A percentile compares a stretch with the other conserved stretches of the same genome.
Evolutionary conservation across 2,888 invertebrate genomes (phyloP).

Genomic region (Acanthosoma haemorrhoidale): DNA sequence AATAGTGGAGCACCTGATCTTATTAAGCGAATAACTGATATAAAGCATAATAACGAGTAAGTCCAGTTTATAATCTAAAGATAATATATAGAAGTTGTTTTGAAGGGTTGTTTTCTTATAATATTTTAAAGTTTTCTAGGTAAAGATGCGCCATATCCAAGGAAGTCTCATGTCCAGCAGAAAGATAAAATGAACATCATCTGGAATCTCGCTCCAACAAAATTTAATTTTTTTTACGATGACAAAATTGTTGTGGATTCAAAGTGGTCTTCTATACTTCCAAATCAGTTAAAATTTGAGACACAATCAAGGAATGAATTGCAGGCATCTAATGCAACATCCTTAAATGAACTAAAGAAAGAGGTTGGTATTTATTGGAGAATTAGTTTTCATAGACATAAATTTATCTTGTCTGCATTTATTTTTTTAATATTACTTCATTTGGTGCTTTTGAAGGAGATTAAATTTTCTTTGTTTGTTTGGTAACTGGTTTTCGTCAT

Average conservation of each 20-base stretch:
- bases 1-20: slow-evolving; percentile 65
- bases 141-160: slow-evolving; percentile 54
- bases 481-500: too few relatives aligned
- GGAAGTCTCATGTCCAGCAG: slow-evolving; percentile 62
- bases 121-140: slow-evolving; percentile 34
- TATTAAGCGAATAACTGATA: slow-evolving; percentile 53
- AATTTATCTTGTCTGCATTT: too few relatives aligned
- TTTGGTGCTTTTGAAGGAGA: too few relatives aligned
- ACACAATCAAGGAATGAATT: neutral
- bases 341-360: slow-evolving; percentile 28
- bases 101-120: neutral
- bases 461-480: too few relatives aligned
- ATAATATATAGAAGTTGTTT: too few relatives aligned
- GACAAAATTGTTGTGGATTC: neutral
- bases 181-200: slow-evolving; percentile 43
- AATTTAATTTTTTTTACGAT: slow-evolving; percentile 40
- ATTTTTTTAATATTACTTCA: too few relatives aligned
- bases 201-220: slow-evolving; percentile 45
- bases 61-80: too few relatives aligned
- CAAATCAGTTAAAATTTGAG: neutral
- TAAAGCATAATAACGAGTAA: too few relatives aligned
- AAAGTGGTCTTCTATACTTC: slow-evolving; percentile 7
- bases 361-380: slow-evolving; percentile 31
- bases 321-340: neutral
- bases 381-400: too few relatives aligned